These are phyloP conservation scores for Sturmia bella DNA, from an alignment of 2,888 invertebrate genomes.

Conservation along the genomic window DNA sequence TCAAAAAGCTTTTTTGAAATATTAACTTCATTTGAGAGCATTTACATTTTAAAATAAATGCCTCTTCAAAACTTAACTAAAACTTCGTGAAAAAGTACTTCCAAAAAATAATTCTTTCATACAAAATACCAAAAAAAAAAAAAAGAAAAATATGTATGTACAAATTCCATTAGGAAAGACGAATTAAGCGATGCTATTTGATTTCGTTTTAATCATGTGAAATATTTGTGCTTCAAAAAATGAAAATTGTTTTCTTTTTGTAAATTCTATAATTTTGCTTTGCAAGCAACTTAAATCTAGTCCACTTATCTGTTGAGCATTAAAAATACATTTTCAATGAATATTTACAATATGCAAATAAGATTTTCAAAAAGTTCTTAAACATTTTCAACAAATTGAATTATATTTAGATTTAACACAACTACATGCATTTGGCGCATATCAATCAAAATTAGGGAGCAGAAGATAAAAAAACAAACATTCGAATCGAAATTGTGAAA, in stretches of 20 bases:
- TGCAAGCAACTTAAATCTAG: constrained; percentile 34
- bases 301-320: constrained; percentile 32
- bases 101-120: no score
- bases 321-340: constrained; percentile 44
- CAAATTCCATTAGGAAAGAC: no score
- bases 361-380: constrained; percentile 2
- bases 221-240: background rate
- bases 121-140: no score
- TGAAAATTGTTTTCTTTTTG: no score
- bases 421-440: constrained; percentile 75
- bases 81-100: no score
- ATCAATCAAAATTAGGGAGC: constrained; percentile 74
- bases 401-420: constrained; percentile 64
- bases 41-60: no score
- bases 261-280: background rate
- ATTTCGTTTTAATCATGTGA: background rate
- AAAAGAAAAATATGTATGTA: no score
- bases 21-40: no score
- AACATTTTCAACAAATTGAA: constrained; percentile 50
- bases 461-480: no score
- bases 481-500: constrained; percentile 52
- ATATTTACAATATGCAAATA: background rate
- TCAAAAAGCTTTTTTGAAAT: no score
- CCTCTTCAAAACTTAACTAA: no score
- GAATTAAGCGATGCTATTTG: no score